Conservation (phyloP, 2,113 vertebrate species). For the cat (Felis catus) region DNA sequence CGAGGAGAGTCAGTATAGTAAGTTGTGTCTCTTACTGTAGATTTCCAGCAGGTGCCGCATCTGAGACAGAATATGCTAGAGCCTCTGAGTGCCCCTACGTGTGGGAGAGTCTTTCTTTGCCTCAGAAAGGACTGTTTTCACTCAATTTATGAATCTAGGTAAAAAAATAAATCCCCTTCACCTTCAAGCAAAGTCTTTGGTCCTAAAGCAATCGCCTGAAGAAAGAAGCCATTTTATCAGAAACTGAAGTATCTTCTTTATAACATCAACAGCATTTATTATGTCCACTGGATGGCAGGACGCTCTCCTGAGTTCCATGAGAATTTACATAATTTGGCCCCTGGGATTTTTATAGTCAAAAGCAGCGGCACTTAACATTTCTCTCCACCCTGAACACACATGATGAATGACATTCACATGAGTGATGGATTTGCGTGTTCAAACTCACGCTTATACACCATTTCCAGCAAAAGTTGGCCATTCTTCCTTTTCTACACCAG, state of each 20-base stretch:
- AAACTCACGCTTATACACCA: neutral
- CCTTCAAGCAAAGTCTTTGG: neutral
- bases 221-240: conserved; percentile 34
- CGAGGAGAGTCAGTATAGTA: neutral
- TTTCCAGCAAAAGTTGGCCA: neutral
- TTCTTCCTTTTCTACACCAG: neutral
- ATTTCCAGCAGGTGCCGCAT: neutral
- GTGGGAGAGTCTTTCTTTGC: neutral
- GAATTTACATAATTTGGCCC: conserved; percentile 18
- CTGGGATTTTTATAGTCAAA: neutral
- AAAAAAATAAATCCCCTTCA: neutral
- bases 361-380: neutral
- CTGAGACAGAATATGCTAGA: neutral
- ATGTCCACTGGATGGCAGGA: neutral
- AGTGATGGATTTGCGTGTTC: neutral
- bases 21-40: neutral
- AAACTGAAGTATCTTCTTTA: neutral
- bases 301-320: neutral
- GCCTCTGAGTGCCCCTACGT: fast-evolving
- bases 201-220: neutral
- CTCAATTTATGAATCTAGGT: neutral
- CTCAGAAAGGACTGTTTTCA: neutral
- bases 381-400: neutral
- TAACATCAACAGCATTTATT: neutral
- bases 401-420: neutral